These are phyloP conservation scores for Rhinophrynus dorsalis DNA, from an alignment of 2,797 vertebrate genomes.

Conservation along the genomic window DNA sequence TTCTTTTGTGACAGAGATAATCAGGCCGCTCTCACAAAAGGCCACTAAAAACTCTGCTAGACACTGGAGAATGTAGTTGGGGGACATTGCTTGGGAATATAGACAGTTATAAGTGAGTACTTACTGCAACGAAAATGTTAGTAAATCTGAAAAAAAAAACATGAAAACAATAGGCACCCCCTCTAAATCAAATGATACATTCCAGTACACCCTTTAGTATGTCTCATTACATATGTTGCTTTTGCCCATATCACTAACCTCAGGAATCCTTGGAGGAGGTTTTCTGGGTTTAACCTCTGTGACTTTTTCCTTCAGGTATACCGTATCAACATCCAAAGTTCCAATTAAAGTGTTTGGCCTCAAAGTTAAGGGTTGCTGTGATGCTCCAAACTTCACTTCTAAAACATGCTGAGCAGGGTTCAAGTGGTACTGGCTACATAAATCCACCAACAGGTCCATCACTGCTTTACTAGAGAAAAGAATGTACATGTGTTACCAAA, in stretches of 20 bases:
- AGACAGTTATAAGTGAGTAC: no score
- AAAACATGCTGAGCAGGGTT: conserved; percentile 89
- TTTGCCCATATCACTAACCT: conserved; percentile 84
- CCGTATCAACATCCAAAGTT: conserved; percentile 80
- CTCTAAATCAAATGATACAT: no score
- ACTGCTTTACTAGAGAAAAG: conserved; percentile 82
- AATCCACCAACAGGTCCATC: conserved; percentile 94
- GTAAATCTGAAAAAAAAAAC: no score
- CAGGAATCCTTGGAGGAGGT: conserved; percentile 80
- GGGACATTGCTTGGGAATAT: no score
- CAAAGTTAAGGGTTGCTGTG: conserved; percentile 78
- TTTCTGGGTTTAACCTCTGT: conserved; percentile 77
- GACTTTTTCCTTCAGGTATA: conserved; percentile 86
- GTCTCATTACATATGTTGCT: no score
- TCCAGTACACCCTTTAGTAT: neutral
- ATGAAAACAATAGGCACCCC: no score
- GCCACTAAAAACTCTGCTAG: no score
- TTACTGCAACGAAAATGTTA: no score
- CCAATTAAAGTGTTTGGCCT: conserved; percentile 91
- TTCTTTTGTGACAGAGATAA: no score
- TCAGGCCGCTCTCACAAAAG: no score
- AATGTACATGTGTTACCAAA: no score
- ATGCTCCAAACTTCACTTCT: conserved; percentile 78
- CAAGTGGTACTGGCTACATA: conserved; percentile 87
- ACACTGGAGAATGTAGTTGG: no score